These are phyloP conservation scores for Pammene aurita DNA, from an alignment of 2,888 invertebrate species.

Conservation along the genomic window DNA sequence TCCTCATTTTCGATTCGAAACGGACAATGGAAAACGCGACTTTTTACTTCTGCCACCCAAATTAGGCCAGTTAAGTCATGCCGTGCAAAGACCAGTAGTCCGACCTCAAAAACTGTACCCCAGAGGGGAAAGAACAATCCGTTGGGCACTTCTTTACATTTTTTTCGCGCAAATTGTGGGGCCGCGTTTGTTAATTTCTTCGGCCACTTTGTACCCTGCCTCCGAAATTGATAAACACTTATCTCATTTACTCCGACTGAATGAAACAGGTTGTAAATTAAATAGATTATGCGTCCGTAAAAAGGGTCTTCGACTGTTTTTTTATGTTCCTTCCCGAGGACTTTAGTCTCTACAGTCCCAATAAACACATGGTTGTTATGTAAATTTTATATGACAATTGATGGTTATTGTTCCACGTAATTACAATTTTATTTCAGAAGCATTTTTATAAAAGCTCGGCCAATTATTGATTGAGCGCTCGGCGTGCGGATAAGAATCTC, in stretches of 20 bases:
- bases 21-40: constrained; percentile 69
- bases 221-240: constrained; percentile 63
- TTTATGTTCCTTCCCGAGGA: constrained; percentile 49
- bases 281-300: constrained; percentile 58
- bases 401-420: constrained; percentile 30
- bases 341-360: constrained; percentile 44
- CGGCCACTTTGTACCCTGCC: constrained; percentile 58
- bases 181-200: constrained; percentile 58
- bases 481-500: constrained; percentile 69
- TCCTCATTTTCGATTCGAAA: constrained; percentile 80
- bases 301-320: constrained; percentile 51
- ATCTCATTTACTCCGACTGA: constrained; percentile 56
- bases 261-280: constrained; percentile 61
- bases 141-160: constrained; percentile 57
- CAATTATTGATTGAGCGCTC: constrained; percentile 58
- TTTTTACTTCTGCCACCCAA: constrained; percentile 58
- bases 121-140: constrained; percentile 67
- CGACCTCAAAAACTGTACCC: constrained; percentile 57
- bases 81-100: constrained; percentile 77
- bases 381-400: constrained; percentile 34
- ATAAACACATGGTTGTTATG: constrained; percentile 30
- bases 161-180: constrained; percentile 63
- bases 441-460: constrained; percentile 50
- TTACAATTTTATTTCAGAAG: constrained; percentile 43
- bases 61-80: constrained; percentile 71